Percentiles rank a stretch among this genome's conserved stretches.
Evolutionary conservation across 1,140 invertebrate species (phyloP).

Genomic region (Bombus breviceps): DNA sequence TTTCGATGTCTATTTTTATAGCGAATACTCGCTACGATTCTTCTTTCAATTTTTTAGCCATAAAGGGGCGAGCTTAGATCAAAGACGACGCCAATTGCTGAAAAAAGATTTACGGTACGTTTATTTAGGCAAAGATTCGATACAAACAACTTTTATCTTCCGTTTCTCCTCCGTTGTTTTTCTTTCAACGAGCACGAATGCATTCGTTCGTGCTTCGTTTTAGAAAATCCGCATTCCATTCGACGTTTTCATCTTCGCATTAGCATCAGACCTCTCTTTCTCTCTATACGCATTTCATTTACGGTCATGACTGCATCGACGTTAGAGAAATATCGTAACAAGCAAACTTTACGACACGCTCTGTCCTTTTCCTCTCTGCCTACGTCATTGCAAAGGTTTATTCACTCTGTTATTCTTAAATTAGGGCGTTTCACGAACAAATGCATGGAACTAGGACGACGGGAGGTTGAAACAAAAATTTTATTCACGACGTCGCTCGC

Average conservation of each 20-base stretch:
- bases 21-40: too few relatives aligned
- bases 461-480: slow-evolving; percentile 16
- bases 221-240: background rate
- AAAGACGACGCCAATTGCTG: too few relatives aligned
- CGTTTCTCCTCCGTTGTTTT: background rate
- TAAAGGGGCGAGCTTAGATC: too few relatives aligned
- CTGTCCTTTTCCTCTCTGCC: background rate
- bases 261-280: background rate
- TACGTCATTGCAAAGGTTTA: slow-evolving; percentile 16
- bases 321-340: slow-evolving; percentile 35
- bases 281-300: slow-evolving; percentile 37
- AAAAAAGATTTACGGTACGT: background rate
- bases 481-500: slow-evolving; percentile 5
- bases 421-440: slow-evolving; percentile 32
- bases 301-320: background rate
- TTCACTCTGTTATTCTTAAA: slow-evolving; percentile 38
- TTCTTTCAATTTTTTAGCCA: too few relatives aligned
- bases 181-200: background rate
- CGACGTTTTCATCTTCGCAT: background rate
- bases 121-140: background rate
- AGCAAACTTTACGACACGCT: slow-evolving; percentile 40
- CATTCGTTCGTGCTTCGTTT: background rate
- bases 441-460: slow-evolving; percentile 36
- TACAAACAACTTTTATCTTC: background rate
- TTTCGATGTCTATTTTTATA: too few relatives aligned